Evolutionary conservation across 2,113 vertebrate species (phyloP), one percentile per base, ranked within the genome.

Genomic region (Microtus richardsoni): DNA sequence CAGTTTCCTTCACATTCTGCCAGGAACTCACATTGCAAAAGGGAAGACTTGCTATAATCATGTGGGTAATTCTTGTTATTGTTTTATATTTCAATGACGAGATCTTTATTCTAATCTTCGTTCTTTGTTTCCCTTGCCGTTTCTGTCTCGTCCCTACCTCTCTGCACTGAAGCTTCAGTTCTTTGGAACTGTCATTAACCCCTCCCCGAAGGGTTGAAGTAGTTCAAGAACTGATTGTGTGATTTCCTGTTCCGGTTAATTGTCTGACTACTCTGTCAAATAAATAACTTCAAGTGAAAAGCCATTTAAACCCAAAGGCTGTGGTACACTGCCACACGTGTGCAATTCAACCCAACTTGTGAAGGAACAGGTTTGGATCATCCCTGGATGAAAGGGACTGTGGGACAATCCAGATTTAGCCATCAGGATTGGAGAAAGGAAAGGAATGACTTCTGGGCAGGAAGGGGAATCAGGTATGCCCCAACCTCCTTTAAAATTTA

Each of bases 21-120:
- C 70, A 91, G 78, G 64, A 98, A 88, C 75, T 62, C 75, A 60
- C 49, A 21, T 89, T 75, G 91, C 83, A 93, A 87, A 96, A 94
- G 49, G 60, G 94, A 86, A 87, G 93, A 89, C 54, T 75, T 82
- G n/a, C 89, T 52, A 47, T 28, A 79, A 77, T 79, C 90, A 89
- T 54, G 49, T 94, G 79, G 74, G 70, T 19, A 44, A 49, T 66
- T 92, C 49, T 94, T 96, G 47, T 78, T 88, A 44, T 16, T 92
- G 82, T 92, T 95, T 90, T 90, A 17, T 87, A 79, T 94, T 90
- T 92, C 78, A 62, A 24, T 22, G 71, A 95, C 85, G 47, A 85
- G 49, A 66, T 39, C 91, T 92, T 91, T 71, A 85, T 91, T 96
- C 10, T 88, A 75, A 88, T 52, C 39, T 58, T 36, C 91, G 70